A percentile compares a stretch with the other conserved stretches of the same genome.
phyloP scores from a whole-genome alignment of 2,888 invertebrate species.

The Andrena flavipes region DNA sequence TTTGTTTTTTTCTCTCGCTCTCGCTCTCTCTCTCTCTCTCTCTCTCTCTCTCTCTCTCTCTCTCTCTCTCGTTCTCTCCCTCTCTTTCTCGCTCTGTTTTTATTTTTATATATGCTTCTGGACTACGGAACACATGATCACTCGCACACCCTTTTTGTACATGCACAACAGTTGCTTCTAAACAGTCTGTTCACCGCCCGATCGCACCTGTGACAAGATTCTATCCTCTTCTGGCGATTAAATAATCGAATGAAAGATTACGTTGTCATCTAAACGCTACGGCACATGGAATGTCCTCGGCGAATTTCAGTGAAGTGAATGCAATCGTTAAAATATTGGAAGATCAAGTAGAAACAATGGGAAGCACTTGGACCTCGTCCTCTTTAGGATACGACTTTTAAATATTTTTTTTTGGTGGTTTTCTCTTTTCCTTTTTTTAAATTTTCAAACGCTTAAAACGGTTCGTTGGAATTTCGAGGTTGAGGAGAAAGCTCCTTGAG shows the following conservation, averaged over 20 bases:
- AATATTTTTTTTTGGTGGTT: slow-evolving; percentile 1
- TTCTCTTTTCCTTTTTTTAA: neutral
- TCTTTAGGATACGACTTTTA: neutral
- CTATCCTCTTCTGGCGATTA: slow-evolving; percentile 8
- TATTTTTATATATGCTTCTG: slow-evolving; percentile 54
- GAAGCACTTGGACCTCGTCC: slow-evolving; percentile 51
- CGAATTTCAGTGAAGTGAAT: neutral
- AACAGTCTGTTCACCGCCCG: slow-evolving; percentile 48
- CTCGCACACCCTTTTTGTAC: slow-evolving; percentile 68
- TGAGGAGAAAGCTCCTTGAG: neutral
- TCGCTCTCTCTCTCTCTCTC: no score
- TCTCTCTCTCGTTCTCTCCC: slow-evolving; percentile 43
- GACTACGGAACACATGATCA: slow-evolving; percentile 73
- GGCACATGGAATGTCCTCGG: neutral
- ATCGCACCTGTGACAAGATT: slow-evolving; percentile 59
- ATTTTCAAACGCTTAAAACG: neutral
- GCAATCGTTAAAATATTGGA: slow-evolving; percentile 24
- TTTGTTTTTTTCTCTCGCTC: slow-evolving; percentile 44
- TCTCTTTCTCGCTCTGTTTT: slow-evolving; percentile 25
- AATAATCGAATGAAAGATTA: slow-evolving; percentile 46
- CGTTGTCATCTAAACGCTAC: neutral
- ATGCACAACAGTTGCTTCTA: slow-evolving; percentile 54
- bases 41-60: slow-evolving; percentile 41
- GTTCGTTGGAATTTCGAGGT: neutral
- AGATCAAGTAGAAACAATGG: slow-evolving; percentile 50